Evolutionary conservation across 2,888 invertebrate genomes (phyloP).

Genomic region (Timema podura): DNA sequence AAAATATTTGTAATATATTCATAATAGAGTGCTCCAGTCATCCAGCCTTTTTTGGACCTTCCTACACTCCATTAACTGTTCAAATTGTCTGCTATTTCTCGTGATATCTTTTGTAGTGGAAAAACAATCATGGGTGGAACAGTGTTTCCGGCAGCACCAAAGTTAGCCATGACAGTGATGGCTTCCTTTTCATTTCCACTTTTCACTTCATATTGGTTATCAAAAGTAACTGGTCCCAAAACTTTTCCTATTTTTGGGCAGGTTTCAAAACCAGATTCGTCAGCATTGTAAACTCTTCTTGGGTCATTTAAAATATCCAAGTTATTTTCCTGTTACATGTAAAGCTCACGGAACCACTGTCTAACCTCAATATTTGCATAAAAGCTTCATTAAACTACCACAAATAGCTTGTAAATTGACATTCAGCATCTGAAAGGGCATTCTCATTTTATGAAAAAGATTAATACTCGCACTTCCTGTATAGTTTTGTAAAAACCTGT

Average conservation of each 20-base stretch:
- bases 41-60: constrained; percentile 20
- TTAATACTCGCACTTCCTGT: background rate
- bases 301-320: constrained; percentile 18
- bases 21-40: constrained; percentile 17
- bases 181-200: constrained; percentile 19
- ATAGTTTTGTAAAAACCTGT: background rate
- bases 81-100: constrained; percentile 10
- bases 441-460: background rate
- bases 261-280: constrained; percentile 16
- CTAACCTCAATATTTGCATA: too few relatives aligned
- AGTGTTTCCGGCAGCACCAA: constrained; percentile 12
- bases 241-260: constrained; percentile 21
- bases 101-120: constrained; percentile 16
- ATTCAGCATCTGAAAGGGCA: background rate
- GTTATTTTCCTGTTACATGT: constrained; percentile 8
- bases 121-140: constrained; percentile 16
- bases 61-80: constrained; percentile 15
- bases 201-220: constrained; percentile 17
- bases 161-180: constrained; percentile 19
- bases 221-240: constrained; percentile 16
- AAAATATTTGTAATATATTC: constrained; percentile 19
- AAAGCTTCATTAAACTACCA: too few relatives aligned
- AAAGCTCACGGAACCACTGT: background rate
- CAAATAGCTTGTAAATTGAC: too few relatives aligned
- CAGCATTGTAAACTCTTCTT: constrained; percentile 19